These are phyloP conservation scores for Hemaris fuciformis DNA, from an alignment of 2,888 invertebrate species.

Conservation along the genomic window DNA sequence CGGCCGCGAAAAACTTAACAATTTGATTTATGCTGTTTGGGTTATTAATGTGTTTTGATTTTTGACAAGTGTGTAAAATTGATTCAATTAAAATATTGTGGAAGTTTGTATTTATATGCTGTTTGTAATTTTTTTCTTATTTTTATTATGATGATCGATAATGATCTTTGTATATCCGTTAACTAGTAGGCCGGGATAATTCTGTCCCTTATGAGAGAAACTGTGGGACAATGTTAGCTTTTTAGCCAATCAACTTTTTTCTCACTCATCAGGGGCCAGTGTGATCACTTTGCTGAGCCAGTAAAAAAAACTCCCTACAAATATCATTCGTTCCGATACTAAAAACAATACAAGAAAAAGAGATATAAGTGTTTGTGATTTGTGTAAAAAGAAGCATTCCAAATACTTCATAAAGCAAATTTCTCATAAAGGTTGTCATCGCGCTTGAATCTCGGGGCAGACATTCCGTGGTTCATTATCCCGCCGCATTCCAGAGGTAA, in stretches of 20 bases:
- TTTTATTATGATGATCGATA: not conserved
- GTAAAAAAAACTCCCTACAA: not conserved
- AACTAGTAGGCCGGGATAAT: too few relatives aligned
- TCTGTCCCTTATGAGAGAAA: too few relatives aligned
- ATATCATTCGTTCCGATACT: not conserved
- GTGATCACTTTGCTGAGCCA: too few relatives aligned
- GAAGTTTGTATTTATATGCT: too few relatives aligned
- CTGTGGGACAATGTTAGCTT: too few relatives aligned
- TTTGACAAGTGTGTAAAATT: not conserved
- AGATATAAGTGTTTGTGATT: not conserved
- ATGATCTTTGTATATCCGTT: too few relatives aligned
- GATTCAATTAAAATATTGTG: not conserved
- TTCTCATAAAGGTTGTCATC: slow-evolving; percentile 2
- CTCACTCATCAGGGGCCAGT: too few relatives aligned
- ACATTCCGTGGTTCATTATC: slow-evolving; percentile 10
- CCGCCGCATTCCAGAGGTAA: slow-evolving; percentile 59
- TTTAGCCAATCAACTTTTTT: too few relatives aligned
- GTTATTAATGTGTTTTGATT: not conserved
- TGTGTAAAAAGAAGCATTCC: not conserved
- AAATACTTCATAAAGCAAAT: not conserved
- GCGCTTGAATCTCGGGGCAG: not conserved
- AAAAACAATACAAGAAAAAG: not conserved
- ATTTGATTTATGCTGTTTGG: not conserved
- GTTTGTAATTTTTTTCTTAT: not conserved
- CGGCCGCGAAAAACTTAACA: slow-evolving; percentile 21